phyloP scores from a whole-genome alignment of 2,888 invertebrate species.

The Diogma glabrata region DNA sequence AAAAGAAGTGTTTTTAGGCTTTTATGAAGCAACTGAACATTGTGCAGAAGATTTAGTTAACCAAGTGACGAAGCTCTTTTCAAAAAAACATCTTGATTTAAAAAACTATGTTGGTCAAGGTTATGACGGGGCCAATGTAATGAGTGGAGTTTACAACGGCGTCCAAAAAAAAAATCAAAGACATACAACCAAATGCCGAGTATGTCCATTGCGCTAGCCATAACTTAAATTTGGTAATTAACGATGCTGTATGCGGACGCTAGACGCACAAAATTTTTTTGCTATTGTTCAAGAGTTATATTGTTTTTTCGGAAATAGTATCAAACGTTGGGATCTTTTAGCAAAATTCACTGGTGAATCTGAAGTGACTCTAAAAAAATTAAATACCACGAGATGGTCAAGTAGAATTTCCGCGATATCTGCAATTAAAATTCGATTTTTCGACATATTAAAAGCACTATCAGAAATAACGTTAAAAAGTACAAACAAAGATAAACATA shows the following conservation, averaged over 20 bases:
- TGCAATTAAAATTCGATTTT: slow-evolving; percentile 4
- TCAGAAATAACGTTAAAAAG: neutral
- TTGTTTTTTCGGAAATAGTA: slow-evolving; percentile 21
- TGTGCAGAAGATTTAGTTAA: too few relatives aligned
- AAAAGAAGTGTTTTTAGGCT: slow-evolving; percentile 19
- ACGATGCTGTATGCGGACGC: slow-evolving; percentile 6
- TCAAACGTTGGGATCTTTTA: slow-evolving; percentile 21
- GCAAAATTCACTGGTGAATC: slow-evolving; percentile 21
- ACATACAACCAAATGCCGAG: slow-evolving; percentile 20
- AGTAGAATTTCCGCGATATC: slow-evolving; percentile 15
- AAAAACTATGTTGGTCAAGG: slow-evolving; percentile 10
- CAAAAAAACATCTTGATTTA: slow-evolving; percentile 7
- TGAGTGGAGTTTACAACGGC: slow-evolving; percentile 13
- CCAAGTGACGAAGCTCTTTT: too few relatives aligned
- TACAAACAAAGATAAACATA: neutral
- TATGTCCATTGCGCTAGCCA: slow-evolving; percentile 10
- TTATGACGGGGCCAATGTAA: slow-evolving; percentile 15
- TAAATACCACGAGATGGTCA: slow-evolving; percentile 26
- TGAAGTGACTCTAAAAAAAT: slow-evolving; percentile 22
- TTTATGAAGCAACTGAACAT: too few relatives aligned
- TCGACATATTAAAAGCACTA: neutral
- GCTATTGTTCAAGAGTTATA: slow-evolving; percentile 19
- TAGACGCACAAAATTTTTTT: too few relatives aligned
- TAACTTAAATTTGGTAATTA: slow-evolving; percentile 11
- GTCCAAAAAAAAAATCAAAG: slow-evolving; percentile 14